A percentile compares a stretch with the other conserved stretches of the same genome.
These are phyloP conservation scores for Sitophilus oryzae DNA, from an alignment of 1,140 invertebrate genomes.

Conservation along the genomic window DNA sequence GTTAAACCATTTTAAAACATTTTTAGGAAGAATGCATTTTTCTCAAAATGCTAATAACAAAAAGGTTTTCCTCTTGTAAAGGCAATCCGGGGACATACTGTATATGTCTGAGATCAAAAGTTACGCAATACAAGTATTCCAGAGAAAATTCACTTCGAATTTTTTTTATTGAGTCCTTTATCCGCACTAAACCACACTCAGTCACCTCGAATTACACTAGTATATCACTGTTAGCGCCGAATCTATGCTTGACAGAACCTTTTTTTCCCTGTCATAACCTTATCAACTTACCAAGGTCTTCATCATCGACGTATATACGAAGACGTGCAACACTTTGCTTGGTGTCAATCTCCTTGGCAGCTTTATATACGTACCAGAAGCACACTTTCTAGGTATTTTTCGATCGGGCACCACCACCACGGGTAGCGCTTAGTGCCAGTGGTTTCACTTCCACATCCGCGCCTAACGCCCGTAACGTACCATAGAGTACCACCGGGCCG, in stretches of 20 bases:
- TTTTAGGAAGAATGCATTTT: too few relatives aligned
- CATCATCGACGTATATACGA: slow-evolving; percentile 35
- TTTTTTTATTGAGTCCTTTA: not conserved
- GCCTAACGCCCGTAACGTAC: too few relatives aligned
- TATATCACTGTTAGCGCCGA: not conserved
- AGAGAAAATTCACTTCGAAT: not conserved
- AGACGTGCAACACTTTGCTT: slow-evolving; percentile 38
- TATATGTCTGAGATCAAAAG: too few relatives aligned
- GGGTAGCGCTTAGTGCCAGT: too few relatives aligned
- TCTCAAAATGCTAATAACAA: too few relatives aligned
- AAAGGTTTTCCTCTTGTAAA: too few relatives aligned
- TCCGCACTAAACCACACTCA: not conserved
- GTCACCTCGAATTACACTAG: too few relatives aligned
- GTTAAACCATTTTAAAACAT: too few relatives aligned
- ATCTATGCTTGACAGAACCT: slow-evolving; percentile 5
- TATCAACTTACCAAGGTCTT: slow-evolving; percentile 40
- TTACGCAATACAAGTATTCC: not conserved
- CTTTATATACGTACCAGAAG: slow-evolving; percentile 34
- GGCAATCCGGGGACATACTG: too few relatives aligned
- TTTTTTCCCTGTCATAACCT: slow-evolving; percentile 4
- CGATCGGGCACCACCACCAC: slow-evolving; percentile 32
- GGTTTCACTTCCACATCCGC: too few relatives aligned
- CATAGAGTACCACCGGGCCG: too few relatives aligned
- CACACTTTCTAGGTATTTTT: slow-evolving; percentile 34
- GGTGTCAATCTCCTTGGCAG: slow-evolving; percentile 17